Base-by-base conservation (phyloP, 2,113 vertebrate genomes). In the Cheilinus undulatus region DNA sequence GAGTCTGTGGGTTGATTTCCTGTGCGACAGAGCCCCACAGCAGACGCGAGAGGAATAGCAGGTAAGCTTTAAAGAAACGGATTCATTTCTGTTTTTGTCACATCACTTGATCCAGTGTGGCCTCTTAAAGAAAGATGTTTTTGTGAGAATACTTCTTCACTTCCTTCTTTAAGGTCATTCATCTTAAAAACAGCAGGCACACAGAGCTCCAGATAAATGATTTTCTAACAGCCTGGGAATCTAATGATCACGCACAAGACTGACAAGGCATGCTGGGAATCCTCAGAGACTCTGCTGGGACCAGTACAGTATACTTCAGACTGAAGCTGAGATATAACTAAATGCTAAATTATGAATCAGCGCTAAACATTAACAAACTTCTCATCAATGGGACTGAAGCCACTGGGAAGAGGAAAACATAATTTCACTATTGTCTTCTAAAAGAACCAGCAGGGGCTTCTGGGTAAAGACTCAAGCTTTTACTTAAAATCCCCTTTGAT, bases 21-120 rank as follows among this genome's bases (percentile, higher is more conserved):
- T 88, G 87, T 90, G 88, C 89, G 89, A 89, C 91, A 94, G 92
- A 93, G 93, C 91, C 93, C 85, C 93, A 92, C 89, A 93, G 91
- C 93, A 93, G 93, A 89, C 86, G 76, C 23, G 78, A 32, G 56
- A 53, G 92, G 93, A 92, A 93, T 82, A 91, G 91, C 93, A 94
- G 87, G 85, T 73, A 59, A n/a, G 26, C 30, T 11, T 32, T 40
- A 48, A 48, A 59, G 52, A 23, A 56, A 45, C 14, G 27, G 49
- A 60, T 70, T 19, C 15, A 28, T 20, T 61, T 59, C 36, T 51
- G n/a, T 70, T 69, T 52, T 13, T 48, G 43, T 82, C 62, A 54
- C 51, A 49, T 50, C 48, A 23, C 22, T 76, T 45, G 28, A 56
- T 45, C 32, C 45, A 10, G 19, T 52, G 54, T 58, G 20, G 28